phyloP scores from a whole-genome alignment of 2,888 invertebrate species.

The Dynastes hyllus region DNA sequence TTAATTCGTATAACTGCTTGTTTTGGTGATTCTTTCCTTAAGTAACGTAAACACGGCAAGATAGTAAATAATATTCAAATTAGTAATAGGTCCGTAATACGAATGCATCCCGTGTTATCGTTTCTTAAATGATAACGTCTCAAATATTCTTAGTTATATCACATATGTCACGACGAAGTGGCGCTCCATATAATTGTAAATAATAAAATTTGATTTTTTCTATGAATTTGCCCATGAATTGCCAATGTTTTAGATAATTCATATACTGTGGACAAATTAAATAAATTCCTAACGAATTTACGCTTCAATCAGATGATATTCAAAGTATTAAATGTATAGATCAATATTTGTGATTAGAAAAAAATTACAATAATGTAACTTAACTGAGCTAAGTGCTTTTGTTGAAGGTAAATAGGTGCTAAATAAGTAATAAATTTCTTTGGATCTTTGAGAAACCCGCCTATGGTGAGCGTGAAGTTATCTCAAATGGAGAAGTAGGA shows the following conservation, averaged over 20 bases:
- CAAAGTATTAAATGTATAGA: too few relatives aligned
- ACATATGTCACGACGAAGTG: not conserved
- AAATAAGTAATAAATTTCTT: not conserved
- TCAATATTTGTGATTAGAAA: too few relatives aligned
- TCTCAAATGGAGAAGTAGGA: not conserved
- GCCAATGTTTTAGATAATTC: too few relatives aligned
- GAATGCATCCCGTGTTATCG: not conserved
- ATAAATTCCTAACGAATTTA: not conserved
- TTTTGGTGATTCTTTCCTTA: slow-evolving; percentile 4
- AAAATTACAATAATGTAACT: too few relatives aligned
- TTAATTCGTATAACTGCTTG: not conserved
- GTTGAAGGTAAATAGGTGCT: not conserved
- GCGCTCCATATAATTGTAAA: not conserved
- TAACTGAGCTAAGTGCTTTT: not conserved
- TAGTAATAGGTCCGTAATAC: too few relatives aligned
- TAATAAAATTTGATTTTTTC: not conserved
- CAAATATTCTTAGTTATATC: not conserved
- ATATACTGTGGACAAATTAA: not conserved
- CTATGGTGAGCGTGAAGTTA: not conserved
- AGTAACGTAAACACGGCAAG: slow-evolving; percentile 7
- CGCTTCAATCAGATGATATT: not conserved
- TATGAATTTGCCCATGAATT: too few relatives aligned
- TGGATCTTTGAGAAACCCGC: not conserved
- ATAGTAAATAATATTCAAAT: slow-evolving; percentile 3
- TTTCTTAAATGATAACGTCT: not conserved